These are phyloP conservation scores for Phoxinus dragarum DNA, from an alignment of 2,797 vertebrate species.

Conservation along the genomic window DNA sequence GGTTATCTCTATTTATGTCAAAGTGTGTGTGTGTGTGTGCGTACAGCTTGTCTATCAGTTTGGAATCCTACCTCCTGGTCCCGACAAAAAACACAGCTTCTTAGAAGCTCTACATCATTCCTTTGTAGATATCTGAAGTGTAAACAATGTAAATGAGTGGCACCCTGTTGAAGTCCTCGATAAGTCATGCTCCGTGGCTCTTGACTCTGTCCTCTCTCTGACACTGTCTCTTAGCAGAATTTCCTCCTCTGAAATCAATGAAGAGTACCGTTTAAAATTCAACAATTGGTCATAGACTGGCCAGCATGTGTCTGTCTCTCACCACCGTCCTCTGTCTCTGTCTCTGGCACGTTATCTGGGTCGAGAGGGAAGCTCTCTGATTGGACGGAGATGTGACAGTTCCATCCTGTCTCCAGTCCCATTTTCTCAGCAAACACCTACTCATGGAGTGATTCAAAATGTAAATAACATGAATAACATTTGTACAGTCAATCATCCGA, in stretches of 20 bases:
- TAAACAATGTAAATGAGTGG: constrained; percentile 8
- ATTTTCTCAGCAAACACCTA: constrained; percentile 64
- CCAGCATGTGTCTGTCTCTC: neutral
- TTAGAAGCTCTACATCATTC: constrained; percentile 1
- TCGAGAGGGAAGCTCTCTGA: constrained; percentile 57
- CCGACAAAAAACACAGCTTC: neutral
- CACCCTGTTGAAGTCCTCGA: constrained; percentile 62
- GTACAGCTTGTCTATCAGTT: neutral
- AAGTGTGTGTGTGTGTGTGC: neutral
- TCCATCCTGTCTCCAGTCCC: constrained; percentile 58
- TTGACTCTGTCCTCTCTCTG: constrained; percentile 40
- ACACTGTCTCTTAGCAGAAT: constrained; percentile 37
- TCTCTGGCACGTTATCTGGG: constrained; percentile 32
- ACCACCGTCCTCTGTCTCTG: constrained; percentile 37
- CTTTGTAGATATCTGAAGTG: constrained; percentile 7
- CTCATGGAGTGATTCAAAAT: neutral
- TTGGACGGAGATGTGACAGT: constrained; percentile 63
- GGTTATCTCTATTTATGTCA: neutral
- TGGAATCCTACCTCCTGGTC: neutral
- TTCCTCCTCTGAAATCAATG: constrained; percentile 36
- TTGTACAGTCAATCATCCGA: neutral
- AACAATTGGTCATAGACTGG: neutral
- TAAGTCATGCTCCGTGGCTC: constrained; percentile 49
- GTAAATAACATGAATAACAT: constrained; percentile 7
- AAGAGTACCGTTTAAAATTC: neutral